Evolutionary conservation across 2,113 vertebrate species (phyloP).

Genomic region (Felis catus): DNA sequence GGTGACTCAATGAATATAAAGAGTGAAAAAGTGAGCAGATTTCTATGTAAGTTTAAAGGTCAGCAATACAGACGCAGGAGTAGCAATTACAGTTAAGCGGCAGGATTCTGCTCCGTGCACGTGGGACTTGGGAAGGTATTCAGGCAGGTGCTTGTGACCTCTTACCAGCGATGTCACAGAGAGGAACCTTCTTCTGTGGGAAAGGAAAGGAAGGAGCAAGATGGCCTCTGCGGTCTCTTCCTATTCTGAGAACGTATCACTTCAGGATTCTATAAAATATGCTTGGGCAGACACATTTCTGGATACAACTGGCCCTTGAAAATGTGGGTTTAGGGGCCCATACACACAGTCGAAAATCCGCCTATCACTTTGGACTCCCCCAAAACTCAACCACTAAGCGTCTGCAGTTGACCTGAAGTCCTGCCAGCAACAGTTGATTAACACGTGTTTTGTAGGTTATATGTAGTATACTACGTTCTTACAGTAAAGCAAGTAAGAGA

Average conservation of each 20-base stretch:
- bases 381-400: not conserved
- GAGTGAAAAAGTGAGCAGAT: not conserved
- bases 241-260: not conserved
- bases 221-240: not conserved
- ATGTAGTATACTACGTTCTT: not conserved
- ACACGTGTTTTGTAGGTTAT: not conserved
- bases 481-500: not conserved
- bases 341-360: not conserved
- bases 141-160: not conserved
- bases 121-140: too few species aligned
- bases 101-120: rapidly evolving
- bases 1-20: not conserved
- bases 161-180: not conserved
- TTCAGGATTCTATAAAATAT: not conserved
- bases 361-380: not conserved
- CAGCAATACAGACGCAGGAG: not conserved
- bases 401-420: not conserved
- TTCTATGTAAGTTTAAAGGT: not conserved
- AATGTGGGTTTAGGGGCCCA: not conserved
- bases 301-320: not conserved
- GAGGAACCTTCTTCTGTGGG: not conserved
- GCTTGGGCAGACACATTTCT: not conserved
- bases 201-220: not conserved
- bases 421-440: not conserved
- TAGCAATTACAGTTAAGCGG: not conserved